Evolutionary conservation across 30 jellyfish, hydroid and myxozoan genomes (phyloP), one percentile per base, ranked within the genome.

Genomic region (Hydractinia echinata): DNA sequence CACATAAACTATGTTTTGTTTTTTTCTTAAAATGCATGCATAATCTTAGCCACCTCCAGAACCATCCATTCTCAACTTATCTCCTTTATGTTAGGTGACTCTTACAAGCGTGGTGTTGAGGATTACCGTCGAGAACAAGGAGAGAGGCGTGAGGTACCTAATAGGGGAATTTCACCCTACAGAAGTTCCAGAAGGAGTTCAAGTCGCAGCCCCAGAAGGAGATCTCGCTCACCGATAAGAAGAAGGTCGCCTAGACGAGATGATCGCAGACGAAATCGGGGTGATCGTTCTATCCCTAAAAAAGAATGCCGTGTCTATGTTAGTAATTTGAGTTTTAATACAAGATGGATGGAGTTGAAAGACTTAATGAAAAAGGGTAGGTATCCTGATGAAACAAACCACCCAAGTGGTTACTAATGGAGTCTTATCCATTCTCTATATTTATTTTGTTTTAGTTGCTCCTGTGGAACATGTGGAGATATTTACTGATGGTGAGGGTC

Each of bases 331-430:
- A 94, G 94, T 16, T 93, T 84, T 77, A 96, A 93, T 21, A 55
- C 91, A 69, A 87, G 82, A 76, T 93, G 99, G 99, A 94, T 84
- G 80, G 95, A 93, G 73, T 89, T 93, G 66, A 93, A 93, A 82
- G 99, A 93, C 72, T 71, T 93, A 21, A 93, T 93, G 99, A 93
- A 90, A 77, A 93, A 93, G 81, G 95, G 99, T 93, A 77, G 51
- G 88, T 49, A 10, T 58, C 15, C 15, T 58, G 69, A 58, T 58
- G 19, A 0, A 13, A 16, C 19, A 58, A 58, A 58, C 69, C 69
- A 58, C 3, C 2, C 3, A 3, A 58, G 19, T 6, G 9, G 9
- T 64, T 6, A 7, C 9, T 6, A 8, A 2, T 64, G 74, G 7
- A 2, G 19, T 11, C 7, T 64, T 64, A 13, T 7, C 18, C 9